These are phyloP conservation scores for Pipa parva DNA, from an alignment of 2,113 vertebrate genomes.

Conservation along the genomic window DNA sequence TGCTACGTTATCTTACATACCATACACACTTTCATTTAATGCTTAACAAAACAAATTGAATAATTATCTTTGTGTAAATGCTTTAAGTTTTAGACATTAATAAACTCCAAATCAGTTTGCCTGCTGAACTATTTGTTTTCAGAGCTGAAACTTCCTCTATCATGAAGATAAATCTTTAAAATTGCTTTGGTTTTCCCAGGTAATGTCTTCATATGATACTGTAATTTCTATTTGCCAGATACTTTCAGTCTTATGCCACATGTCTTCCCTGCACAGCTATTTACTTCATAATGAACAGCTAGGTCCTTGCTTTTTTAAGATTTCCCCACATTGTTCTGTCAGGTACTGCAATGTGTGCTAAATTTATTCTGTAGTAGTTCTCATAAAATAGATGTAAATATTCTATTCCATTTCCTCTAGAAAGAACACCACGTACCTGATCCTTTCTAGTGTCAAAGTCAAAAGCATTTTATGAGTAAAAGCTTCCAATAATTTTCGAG, in stretches of 20 bases:
- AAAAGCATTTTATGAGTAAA: not conserved
- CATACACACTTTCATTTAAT: slow-evolving; percentile 3
- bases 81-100: slow-evolving; percentile 24
- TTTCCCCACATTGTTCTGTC: not conserved
- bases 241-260: not conserved
- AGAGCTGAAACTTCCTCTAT: slow-evolving; percentile 25
- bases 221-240: slow-evolving; percentile 13
- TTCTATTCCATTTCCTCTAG: not conserved
- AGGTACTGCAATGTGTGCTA: not conserved
- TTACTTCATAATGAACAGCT: slow-evolving; percentile 11
- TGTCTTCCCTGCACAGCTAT: slow-evolving; percentile 10
- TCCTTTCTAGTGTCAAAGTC: not conserved
- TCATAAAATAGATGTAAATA: not conserved
- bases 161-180: slow-evolving; percentile 21
- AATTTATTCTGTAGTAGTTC: not conserved
- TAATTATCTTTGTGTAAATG: slow-evolving; percentile 22
- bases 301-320: not conserved
- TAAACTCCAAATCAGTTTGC: slow-evolving; percentile 23
- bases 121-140: slow-evolving; percentile 24
- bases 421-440: not conserved
- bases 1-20: no score
- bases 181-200: slow-evolving; percentile 23
- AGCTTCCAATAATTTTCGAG: no score
- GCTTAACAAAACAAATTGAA: slow-evolving; percentile 6
- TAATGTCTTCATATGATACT: slow-evolving; percentile 15